phyloP scores from a whole-genome alignment of 2,797 vertebrate species.

The Megaceryle alcyon region DNA sequence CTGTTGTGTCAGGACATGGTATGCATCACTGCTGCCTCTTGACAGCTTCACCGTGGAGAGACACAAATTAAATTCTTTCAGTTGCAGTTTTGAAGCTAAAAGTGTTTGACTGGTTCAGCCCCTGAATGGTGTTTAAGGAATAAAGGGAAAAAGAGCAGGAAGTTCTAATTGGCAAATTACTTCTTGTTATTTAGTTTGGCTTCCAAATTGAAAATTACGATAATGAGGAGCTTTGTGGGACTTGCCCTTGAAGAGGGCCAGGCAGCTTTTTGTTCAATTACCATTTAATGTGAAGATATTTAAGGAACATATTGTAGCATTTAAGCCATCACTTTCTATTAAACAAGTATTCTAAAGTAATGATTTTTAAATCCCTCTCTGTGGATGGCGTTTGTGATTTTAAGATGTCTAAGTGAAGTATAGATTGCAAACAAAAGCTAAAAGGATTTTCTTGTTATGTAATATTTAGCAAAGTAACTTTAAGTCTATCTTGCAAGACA shows the following conservation, averaged over 20 bases:
- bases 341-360: constrained; percentile 80
- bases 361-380: constrained; percentile 78
- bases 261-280: constrained; percentile 81
- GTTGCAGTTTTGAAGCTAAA: constrained; percentile 82
- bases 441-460: constrained; percentile 70
- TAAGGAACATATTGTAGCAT: constrained; percentile 83
- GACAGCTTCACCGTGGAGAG: constrained; percentile 76
- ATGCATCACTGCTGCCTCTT: constrained; percentile 77
- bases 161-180: constrained; percentile 92
- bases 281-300: constrained; percentile 82
- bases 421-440: constrained; percentile 66
- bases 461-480: constrained; percentile 45
- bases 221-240: constrained; percentile 88
- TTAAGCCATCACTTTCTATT: constrained; percentile 85
- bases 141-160: constrained; percentile 83
- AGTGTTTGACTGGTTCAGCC: constrained; percentile 81
- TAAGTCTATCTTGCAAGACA: constrained; percentile 21
- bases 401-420: constrained; percentile 62
- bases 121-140: constrained; percentile 82
- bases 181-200: constrained; percentile 88
- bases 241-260: constrained; percentile 79
- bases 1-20: constrained; percentile 67
- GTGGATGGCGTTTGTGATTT: constrained; percentile 74
- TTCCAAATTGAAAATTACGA: constrained; percentile 86
- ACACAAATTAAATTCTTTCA: constrained; percentile 79